Conservation (phyloP, 2,113 vertebrate species). For the Triplophysa dalaica region DNA sequence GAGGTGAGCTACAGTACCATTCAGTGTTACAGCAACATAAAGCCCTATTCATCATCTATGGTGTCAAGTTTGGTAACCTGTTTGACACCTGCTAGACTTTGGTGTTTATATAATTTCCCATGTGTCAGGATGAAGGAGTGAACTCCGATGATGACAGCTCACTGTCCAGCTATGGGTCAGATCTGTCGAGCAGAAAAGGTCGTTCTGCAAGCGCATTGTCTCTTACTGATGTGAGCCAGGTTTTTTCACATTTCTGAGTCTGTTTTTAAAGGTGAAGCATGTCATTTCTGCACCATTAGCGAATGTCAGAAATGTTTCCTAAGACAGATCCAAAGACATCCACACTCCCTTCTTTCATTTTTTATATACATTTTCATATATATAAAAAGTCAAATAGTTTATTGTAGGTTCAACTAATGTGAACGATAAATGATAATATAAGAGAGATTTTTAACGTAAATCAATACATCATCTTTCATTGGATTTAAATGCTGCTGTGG, state of each 20-base stretch:
- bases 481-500: too few species aligned
- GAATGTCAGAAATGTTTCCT: background rate
- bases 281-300: background rate
- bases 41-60: background rate
- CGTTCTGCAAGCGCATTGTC: slow-evolving; percentile 37
- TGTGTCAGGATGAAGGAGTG: slow-evolving; percentile 45
- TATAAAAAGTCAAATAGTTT: too few species aligned
- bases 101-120: background rate
- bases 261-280: background rate
- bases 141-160: slow-evolving; percentile 54
- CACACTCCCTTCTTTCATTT: too few species aligned
- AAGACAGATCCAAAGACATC: too few species aligned
- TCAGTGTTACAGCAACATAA: background rate
- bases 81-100: background rate
- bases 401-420: too few species aligned
- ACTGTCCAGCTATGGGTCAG: slow-evolving; percentile 55
- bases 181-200: slow-evolving; percentile 42
- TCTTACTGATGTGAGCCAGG: slow-evolving; percentile 46
- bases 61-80: background rate
- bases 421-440: too few species aligned
- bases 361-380: too few species aligned
- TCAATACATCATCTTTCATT: too few species aligned
- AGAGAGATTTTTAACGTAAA: too few species aligned
- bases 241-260: background rate
- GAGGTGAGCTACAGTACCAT: slow-evolving; percentile 40